These are phyloP conservation scores for Tiliacea aurago DNA, from an alignment of 2,888 invertebrate species.

Conservation along the genomic window DNA sequence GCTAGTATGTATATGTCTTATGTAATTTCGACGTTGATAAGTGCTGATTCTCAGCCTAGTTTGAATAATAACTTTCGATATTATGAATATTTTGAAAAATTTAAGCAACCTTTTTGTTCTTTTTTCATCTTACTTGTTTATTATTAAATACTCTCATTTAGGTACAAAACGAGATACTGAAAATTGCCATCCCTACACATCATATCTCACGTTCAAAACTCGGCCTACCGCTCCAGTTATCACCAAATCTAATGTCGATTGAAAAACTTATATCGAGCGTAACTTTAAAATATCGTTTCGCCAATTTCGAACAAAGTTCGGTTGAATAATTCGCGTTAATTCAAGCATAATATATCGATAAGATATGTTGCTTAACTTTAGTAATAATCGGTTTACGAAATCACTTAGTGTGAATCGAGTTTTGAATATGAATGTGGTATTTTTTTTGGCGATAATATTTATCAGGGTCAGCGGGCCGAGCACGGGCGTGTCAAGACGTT, in stretches of 20 bases:
- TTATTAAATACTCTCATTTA: not conserved
- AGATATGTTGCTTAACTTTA: conserved; percentile 53
- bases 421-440: conserved; percentile 14
- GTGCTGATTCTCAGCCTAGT: too few species aligned
- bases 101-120: not conserved
- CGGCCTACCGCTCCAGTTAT: conserved; percentile 63
- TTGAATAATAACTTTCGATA: too few species aligned
- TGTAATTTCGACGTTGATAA: too few species aligned
- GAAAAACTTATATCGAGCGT: conserved; percentile 69
- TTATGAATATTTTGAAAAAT: not conserved
- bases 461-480: too few species aligned
- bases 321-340: conserved; percentile 63
- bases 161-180: not conserved
- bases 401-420: conserved; percentile 32
- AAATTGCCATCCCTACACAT: conserved; percentile 41
- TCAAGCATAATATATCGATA: conserved; percentile 44
- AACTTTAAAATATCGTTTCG: conserved; percentile 62
- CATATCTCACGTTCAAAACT: conserved; percentile 42
- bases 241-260: conserved; percentile 68
- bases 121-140: too few species aligned
- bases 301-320: conserved; percentile 55
- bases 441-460: not conserved
- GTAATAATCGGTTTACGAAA: conserved; percentile 37
- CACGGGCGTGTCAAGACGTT: too few species aligned
- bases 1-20: too few species aligned